A percentile compares a stretch with the other conserved stretches of the same genome.
Evolutionary conservation across 2,797 vertebrate genomes (phyloP).

Genomic region (Anisognathus igniventris): DNA sequence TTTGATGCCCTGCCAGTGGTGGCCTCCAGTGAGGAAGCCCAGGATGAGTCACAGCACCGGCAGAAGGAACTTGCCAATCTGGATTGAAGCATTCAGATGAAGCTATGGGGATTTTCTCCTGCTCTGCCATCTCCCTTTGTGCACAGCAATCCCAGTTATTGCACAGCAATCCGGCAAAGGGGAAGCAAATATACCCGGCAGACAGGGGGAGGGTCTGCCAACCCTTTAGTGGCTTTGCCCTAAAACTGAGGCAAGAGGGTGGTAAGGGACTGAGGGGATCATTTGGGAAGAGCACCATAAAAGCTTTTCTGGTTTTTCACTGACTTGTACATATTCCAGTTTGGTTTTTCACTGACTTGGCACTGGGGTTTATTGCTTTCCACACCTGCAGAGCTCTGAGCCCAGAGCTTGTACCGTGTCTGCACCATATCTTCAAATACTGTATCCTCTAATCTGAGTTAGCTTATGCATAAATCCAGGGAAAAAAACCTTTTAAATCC

Average conservation of each 20-base stretch:
- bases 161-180: rapidly evolving
- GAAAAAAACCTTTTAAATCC: background rate
- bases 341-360: background rate
- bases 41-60: background rate
- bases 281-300: background rate
- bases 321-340: background rate
- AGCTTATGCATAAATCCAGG: background rate
- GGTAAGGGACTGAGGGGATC: background rate
- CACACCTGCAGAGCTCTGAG: background rate
- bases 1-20: slow-evolving; percentile 36
- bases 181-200: background rate
- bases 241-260: background rate
- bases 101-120: background rate
- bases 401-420: background rate
- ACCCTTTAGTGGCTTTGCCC: background rate
- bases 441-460: background rate
- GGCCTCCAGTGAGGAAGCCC: slow-evolving; percentile 30
- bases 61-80: background rate
- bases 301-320: background rate
- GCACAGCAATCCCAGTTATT: background rate
- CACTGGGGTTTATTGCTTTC: background rate
- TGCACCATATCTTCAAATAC: background rate
- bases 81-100: background rate
- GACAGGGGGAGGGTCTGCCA: background rate
- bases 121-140: background rate